A percentile compares a stretch with the other conserved stretches of the same genome.
phyloP scores from a whole-genome alignment of 2,888 invertebrate species.

The Amitus sp. region DNA sequence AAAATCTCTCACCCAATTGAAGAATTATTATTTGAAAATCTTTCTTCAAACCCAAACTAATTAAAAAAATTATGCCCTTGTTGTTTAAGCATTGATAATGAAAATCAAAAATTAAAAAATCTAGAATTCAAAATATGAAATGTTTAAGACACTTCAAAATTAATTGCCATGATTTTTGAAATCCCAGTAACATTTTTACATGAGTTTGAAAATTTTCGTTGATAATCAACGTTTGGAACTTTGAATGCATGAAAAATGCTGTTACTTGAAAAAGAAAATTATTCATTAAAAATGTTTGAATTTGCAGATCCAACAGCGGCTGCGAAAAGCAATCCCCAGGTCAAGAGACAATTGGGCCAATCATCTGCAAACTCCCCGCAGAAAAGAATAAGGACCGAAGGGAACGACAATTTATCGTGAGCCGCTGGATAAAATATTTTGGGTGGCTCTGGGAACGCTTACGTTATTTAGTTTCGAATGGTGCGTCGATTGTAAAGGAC shows the following conservation, averaged over 20 bases:
- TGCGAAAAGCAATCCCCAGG: constrained; percentile 60
- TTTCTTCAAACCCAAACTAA: too few species aligned
- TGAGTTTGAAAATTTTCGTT: too few species aligned
- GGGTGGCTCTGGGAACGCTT: constrained; percentile 20
- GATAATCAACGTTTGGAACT: too few species aligned
- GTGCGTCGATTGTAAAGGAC: constrained; percentile 1
- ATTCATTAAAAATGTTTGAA: neutral
- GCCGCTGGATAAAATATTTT: constrained; percentile 39
- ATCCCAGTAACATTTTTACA: too few species aligned
- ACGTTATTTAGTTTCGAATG: constrained; percentile 22
- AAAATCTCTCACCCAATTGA: too few species aligned
- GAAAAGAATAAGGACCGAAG: constrained; percentile 61
- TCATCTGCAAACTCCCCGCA: constrained; percentile 57
- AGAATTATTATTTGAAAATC: too few species aligned
- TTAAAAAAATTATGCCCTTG: too few species aligned
- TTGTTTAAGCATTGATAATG: too few species aligned
- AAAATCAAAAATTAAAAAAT: too few species aligned
- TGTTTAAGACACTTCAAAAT: too few species aligned
- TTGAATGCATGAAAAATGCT: neutral
- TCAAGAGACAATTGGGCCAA: constrained; percentile 57
- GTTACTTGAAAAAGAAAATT: neutral
- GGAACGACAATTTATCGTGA: constrained; percentile 63
- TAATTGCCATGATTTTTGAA: too few species aligned
- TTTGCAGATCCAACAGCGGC: constrained; percentile 58
- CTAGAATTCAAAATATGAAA: neutral